These are phyloP conservation scores for Philonicus albiceps DNA, from an alignment of 2,888 invertebrate genomes.

Conservation along the genomic window DNA sequence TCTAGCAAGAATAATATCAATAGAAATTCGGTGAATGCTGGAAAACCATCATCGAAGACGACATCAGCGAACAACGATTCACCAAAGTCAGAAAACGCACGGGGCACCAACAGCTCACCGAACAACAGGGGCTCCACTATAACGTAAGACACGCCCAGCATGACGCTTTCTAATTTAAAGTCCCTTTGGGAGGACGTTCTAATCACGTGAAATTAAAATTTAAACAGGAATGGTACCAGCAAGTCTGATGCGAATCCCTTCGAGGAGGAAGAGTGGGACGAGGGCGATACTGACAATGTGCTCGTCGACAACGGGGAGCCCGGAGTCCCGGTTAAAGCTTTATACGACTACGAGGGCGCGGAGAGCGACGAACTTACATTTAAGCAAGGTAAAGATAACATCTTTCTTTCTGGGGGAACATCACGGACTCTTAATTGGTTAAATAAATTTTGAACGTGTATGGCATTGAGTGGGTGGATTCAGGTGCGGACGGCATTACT, in stretches of 20 bases:
- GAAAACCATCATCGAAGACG: constrained; percentile 61
- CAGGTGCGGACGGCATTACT: neutral
- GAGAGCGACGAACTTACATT: constrained; percentile 98
- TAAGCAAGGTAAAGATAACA: constrained; percentile 79
- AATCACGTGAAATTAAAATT: constrained; percentile 30
- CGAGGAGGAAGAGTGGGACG: constrained; percentile 83
- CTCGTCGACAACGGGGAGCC: constrained; percentile 92
- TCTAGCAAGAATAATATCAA: constrained; percentile 65
- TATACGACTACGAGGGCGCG: constrained; percentile 96
- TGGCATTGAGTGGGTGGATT: neutral
- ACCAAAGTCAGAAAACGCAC: constrained; percentile 62
- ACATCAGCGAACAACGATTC: constrained; percentile 60
- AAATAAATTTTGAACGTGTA: neutral
- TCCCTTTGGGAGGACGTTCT: neutral
- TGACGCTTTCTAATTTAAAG: neutral
- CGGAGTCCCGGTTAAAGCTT: constrained; percentile 91
- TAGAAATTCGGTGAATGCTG: constrained; percentile 65
- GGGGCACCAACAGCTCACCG: constrained; percentile 57
- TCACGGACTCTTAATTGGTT: neutral
- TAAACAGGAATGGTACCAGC: constrained; percentile 69
- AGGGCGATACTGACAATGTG: constrained; percentile 75
- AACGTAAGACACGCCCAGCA: constrained; percentile 66
- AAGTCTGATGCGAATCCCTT: constrained; percentile 81
- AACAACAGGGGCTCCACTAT: constrained; percentile 69
- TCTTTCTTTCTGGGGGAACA: neutral